Conservation (phyloP, 1,140 invertebrate species). For the Drosophila navojoa region DNA sequence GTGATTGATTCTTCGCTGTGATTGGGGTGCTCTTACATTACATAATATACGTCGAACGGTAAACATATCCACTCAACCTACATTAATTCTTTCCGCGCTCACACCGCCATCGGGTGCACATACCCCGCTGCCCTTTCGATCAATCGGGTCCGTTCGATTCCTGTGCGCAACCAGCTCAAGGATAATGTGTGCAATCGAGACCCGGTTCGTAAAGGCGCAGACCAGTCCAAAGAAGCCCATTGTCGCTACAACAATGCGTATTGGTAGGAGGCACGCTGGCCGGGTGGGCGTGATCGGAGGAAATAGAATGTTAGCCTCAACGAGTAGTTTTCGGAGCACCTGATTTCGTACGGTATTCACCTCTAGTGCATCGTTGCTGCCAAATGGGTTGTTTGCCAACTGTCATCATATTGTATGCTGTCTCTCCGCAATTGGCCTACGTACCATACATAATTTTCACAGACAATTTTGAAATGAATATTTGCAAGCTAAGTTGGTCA, state of each 20-base stretch:
- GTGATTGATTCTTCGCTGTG: conserved; percentile 4
- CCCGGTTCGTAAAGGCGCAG: conserved; percentile 20
- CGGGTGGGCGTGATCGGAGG: too few relatives aligned
- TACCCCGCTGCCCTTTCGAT: not conserved
- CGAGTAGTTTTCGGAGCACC: too few relatives aligned
- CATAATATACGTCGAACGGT: not conserved
- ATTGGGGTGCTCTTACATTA: not conserved
- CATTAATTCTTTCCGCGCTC: not conserved
- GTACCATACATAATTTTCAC: too few relatives aligned
- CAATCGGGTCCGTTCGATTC: conserved; percentile 30
- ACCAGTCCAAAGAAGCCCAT: conserved; percentile 29
- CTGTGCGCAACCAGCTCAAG: conserved; percentile 19
- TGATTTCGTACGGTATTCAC: not conserved
- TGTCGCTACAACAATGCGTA: conserved; percentile 9
- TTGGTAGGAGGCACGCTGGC: conserved; percentile 28
- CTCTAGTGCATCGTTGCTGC: conserved; percentile 6
- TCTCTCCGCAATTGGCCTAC: too few relatives aligned
- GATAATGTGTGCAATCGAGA: conserved; percentile 35
- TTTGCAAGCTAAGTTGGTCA: not conserved
- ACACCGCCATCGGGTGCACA: not conserved
- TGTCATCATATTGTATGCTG: too few relatives aligned
- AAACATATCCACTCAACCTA: not conserved
- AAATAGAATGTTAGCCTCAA: too few relatives aligned
- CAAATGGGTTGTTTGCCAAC: not conserved
- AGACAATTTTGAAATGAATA: not conserved